Conservation (phyloP, 2,888 invertebrate genomes). For the Chrysolina haemoptera region DNA sequence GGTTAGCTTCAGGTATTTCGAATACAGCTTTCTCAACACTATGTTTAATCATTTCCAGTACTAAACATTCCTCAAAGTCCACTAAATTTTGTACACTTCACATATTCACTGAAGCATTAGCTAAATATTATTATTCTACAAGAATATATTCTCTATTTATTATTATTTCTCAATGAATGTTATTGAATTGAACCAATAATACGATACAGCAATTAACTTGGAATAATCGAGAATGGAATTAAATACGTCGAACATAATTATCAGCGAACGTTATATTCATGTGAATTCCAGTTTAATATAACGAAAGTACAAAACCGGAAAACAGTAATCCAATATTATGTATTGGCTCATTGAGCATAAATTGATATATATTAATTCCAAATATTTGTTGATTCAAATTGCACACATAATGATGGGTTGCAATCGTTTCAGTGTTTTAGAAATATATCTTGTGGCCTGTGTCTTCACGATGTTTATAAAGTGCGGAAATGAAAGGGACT, state of each 20-base stretch:
- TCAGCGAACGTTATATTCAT: background rate
- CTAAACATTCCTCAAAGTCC: too few species aligned
- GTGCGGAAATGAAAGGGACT: too few species aligned
- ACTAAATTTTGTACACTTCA: too few species aligned
- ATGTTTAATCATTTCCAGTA: too few species aligned
- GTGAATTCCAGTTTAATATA: background rate
- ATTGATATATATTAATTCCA: background rate
- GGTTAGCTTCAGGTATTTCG: too few species aligned
- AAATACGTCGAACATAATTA: background rate
- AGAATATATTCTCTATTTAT: too few species aligned
- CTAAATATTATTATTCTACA: too few species aligned
- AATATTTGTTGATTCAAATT: background rate
- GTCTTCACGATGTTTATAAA: too few species aligned
- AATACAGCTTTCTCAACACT: too few species aligned
- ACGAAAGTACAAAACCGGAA: background rate
- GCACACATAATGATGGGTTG: background rate
- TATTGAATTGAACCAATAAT: background rate
- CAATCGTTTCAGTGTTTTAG: too few species aligned
- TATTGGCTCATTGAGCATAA: background rate
- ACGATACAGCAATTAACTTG: background rate
- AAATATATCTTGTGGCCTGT: too few species aligned
- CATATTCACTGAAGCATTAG: too few species aligned
- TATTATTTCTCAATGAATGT: background rate
- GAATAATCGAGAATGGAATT: background rate
- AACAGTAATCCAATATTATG: background rate